phyloP scores from a whole-genome alignment of 2,797 vertebrate species.

The Crocidura indochinensis region DNA sequence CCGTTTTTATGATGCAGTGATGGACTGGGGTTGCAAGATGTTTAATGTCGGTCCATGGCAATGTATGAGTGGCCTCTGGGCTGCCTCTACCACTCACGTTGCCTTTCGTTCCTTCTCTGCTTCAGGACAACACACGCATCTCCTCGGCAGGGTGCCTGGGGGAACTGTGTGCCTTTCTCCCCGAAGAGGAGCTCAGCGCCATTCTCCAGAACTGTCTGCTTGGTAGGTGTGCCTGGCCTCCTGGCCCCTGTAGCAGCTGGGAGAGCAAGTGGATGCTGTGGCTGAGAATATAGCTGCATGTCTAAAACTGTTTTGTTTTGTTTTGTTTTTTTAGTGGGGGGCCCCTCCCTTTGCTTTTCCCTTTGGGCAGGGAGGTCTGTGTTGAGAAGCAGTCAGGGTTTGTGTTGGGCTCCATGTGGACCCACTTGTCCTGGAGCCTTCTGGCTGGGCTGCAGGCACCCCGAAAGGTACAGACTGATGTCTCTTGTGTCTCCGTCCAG shows the following conservation, averaged over 20 bases:
- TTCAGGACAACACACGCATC: slow-evolving; percentile 97
- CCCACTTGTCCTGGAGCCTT: background rate
- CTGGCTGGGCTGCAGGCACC: background rate
- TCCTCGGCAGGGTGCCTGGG: slow-evolving; percentile 97
- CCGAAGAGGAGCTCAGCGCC: slow-evolving; percentile 95
- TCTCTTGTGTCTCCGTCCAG: slow-evolving; percentile 85
- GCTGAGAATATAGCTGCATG: background rate
- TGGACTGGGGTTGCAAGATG: too few species aligned
- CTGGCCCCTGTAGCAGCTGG: background rate
- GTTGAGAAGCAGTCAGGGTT: background rate
- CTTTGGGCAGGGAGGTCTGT: background rate
- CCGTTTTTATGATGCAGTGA: too few species aligned
- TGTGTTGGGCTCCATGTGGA: fast-evolving
- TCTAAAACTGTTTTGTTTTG: background rate
- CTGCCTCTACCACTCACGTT: background rate
- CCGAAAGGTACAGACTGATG: background rate
- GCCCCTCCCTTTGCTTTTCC: too few species aligned
- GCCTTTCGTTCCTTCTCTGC: slow-evolving; percentile 14
- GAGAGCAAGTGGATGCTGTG: background rate
- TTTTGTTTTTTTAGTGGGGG: background rate
- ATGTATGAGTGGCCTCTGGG: too few species aligned
- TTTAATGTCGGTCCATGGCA: too few species aligned
- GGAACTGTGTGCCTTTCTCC: slow-evolving; percentile 96
- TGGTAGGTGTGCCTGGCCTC: slow-evolving; percentile 89
- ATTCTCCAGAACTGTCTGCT: slow-evolving; percentile 95